Evolutionary conservation across 2,113 vertebrate genomes (phyloP).

Genomic region (Arenaria interpres): DNA sequence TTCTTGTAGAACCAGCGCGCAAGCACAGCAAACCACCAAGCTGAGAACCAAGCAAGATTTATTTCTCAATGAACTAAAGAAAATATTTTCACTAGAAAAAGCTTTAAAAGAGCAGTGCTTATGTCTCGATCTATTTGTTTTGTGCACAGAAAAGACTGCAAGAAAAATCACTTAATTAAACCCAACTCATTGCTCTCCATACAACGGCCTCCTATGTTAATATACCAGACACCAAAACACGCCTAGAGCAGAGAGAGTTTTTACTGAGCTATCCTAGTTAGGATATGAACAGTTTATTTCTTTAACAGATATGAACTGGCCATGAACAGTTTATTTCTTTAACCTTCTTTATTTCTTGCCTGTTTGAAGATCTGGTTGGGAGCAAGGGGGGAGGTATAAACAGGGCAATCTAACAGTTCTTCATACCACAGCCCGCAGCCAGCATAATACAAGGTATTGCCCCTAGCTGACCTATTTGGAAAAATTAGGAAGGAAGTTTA

Average conservation of each 20-base stretch:
- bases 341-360: background rate
- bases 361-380: background rate
- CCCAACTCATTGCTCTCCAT: background rate
- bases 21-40: background rate
- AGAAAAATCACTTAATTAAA: background rate
- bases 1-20: background rate
- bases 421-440: background rate
- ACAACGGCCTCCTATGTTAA: background rate
- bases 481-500: background rate
- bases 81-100: background rate
- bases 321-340: background rate
- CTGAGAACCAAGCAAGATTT: background rate
- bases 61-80: conserved; percentile 2
- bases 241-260: background rate
- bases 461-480: background rate
- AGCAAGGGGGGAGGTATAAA: background rate
- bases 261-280: background rate
- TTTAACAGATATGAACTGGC: background rate
- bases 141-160: background rate
- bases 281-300: background rate
- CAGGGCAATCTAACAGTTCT: background rate
- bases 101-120: background rate
- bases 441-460: background rate
- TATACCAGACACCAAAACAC: background rate
- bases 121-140: background rate